Conservation (phyloP, 1,140 invertebrate genomes). For the Pemphigus obesinymphae region DNA sequence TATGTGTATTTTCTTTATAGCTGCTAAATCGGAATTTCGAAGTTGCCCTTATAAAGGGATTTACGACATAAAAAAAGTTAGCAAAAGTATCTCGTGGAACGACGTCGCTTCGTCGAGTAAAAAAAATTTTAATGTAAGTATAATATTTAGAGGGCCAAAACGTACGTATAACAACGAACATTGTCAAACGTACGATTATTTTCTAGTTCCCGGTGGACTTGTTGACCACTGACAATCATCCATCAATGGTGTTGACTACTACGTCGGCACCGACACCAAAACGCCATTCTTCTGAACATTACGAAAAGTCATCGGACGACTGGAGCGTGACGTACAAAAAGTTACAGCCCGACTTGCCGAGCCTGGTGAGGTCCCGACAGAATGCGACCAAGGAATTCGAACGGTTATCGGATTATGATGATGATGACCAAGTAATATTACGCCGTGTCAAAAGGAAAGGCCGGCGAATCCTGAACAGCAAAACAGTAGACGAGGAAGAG, state of each 20-base stretch:
- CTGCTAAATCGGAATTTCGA: slow-evolving; percentile 18
- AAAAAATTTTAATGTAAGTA: slow-evolving; percentile 20
- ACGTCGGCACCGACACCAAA: not conserved
- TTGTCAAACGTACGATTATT: not conserved
- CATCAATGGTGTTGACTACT: not conserved
- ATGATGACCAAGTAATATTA: not conserved
- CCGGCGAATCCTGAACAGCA: not conserved
- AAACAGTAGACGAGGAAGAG: not conserved
- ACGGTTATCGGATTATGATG: not conserved
- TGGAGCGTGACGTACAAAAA: slow-evolving; percentile 34
- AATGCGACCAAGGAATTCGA: not conserved
- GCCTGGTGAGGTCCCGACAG: not conserved
- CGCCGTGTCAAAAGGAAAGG: slow-evolving; percentile 11
- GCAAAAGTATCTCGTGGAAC: slow-evolving; percentile 9
- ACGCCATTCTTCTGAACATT: slow-evolving; percentile 26
- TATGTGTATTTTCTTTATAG: not conserved
- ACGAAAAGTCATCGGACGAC: slow-evolving; percentile 24
- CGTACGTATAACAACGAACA: not conserved
- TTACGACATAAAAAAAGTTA: not conserved
- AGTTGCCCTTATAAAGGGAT: slow-evolving; percentile 31
- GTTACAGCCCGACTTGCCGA: slow-evolving; percentile 18
- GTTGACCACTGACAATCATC: slow-evolving; percentile 28
- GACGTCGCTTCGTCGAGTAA: not conserved
- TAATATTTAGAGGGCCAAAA: not conserved
- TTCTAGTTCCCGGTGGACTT: slow-evolving; percentile 19